Evolutionary conservation across 2,113 vertebrate species (phyloP).

Genomic region (Datnioides undecimradiatus): DNA sequence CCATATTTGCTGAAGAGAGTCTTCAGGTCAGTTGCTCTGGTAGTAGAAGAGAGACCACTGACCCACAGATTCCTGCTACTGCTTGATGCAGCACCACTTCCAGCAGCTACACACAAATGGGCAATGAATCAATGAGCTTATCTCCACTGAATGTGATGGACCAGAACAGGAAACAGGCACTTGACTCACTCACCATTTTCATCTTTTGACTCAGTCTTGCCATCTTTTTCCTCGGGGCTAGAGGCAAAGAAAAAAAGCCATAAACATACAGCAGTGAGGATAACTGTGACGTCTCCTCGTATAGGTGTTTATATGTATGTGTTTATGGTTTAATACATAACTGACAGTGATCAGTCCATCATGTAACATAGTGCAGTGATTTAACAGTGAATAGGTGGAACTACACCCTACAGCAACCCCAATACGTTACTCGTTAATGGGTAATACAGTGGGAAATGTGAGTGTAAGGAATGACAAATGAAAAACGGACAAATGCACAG

Average conservation of each 20-base stretch:
- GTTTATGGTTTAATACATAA: conserved; percentile 43
- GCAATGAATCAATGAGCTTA: neutral
- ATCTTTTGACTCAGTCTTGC: conserved; percentile 87
- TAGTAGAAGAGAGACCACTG: conserved; percentile 95
- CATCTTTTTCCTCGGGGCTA: conserved; percentile 90
- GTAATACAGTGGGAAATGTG: conserved; percentile 63
- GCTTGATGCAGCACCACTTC: conserved; percentile 69
- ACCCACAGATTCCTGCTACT: conserved; percentile 95
- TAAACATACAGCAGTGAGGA: conserved; percentile 45
- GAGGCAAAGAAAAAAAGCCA: conserved; percentile 83
- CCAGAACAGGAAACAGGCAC: accelerated
- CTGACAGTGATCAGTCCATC: conserved; percentile 53
- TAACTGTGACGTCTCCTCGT: neutral
- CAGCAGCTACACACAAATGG: conserved; percentile 70
- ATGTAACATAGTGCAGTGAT: conserved; percentile 54
- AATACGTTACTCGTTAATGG: conserved; percentile 63
- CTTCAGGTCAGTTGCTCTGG: conserved; percentile 96
- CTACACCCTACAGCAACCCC: conserved; percentile 56
- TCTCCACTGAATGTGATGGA: neutral
- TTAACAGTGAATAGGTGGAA: conserved; percentile 55
- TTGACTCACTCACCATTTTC: conserved; percentile 88
- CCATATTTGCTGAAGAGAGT: conserved; percentile 98
- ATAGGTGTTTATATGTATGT: conserved; percentile 32
- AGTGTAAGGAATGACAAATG: conserved; percentile 69
- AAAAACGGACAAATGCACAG: conserved; percentile 74